Percentiles rank a stretch among this genome's conserved stretches.
Evolutionary conservation across 2,113 vertebrate genomes (phyloP).

Genomic region (Bos indicus): DNA sequence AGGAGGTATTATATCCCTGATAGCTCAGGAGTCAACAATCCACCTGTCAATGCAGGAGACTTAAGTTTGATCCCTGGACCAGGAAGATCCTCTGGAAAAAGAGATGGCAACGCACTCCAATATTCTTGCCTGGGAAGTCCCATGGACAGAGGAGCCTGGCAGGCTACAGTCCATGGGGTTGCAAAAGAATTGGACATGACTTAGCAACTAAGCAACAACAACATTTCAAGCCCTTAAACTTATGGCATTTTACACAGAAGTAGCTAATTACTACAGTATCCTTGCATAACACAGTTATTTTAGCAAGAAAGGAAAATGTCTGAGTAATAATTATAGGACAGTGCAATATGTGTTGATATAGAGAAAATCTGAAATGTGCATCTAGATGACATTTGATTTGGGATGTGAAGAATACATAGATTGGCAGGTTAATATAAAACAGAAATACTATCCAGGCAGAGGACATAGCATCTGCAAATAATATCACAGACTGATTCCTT

Average conservation of each 20-base stretch:
- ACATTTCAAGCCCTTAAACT: background rate
- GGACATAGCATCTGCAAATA: background rate
- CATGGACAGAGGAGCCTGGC: background rate
- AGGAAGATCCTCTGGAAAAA: background rate
- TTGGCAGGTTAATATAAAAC: background rate
- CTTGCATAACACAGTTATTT: background rate
- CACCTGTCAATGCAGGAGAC: background rate
- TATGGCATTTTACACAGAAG: background rate
- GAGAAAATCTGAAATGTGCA: background rate
- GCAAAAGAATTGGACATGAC: background rate
- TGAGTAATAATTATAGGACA: background rate
- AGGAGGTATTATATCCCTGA: background rate
- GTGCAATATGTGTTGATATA: background rate
- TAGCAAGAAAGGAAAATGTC: background rate
- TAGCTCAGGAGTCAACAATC: background rate
- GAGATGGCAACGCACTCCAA: background rate
- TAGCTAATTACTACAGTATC: background rate
- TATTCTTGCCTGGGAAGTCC: background rate
- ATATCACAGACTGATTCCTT: background rate
- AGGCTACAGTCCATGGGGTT: background rate
- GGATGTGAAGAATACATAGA: background rate
- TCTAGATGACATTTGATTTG: background rate
- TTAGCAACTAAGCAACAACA: background rate
- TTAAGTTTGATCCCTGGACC: background rate
- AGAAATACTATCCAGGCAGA: background rate